Conservation (phyloP, 2,888 invertebrate species). For the Drosophila falleni region DNA sequence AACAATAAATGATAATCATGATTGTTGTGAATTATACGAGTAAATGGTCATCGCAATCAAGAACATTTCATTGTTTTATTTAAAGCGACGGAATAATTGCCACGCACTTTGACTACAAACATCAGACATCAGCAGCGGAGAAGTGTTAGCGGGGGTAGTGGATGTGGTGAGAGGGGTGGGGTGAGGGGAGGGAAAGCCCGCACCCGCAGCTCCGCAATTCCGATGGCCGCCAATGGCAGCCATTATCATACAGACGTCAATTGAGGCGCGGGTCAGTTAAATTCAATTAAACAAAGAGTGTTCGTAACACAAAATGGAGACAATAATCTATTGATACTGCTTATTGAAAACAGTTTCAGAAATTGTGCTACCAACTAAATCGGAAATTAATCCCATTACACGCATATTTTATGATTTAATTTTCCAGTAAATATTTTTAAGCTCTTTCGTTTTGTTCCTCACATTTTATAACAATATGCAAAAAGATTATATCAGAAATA, state of each 20-base stretch:
- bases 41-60: conserved; percentile 68
- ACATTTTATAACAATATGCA: neutral
- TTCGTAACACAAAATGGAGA: conserved; percentile 47
- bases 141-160: neutral
- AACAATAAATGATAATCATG: conserved; percentile 29
- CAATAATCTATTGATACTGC: conserved; percentile 10
- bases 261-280: conserved; percentile 67
- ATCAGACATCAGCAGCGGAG: conserved; percentile 15
- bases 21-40: conserved; percentile 35
- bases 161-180: neutral
- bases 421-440: neutral
- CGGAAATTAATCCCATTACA: neutral
- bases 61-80: conserved; percentile 81
- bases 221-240: conserved; percentile 43
- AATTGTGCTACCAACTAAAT: neutral
- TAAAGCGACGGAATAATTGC: conserved; percentile 78
- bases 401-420: neutral
- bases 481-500: neutral
- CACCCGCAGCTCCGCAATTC: conserved; percentile 71
- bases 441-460: too few relatives aligned
- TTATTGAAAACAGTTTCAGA: neutral
- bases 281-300: conserved; percentile 65
- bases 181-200: neutral
- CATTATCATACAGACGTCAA: conserved; percentile 62
- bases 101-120: conserved; percentile 79